These are phyloP conservation scores for Pyrocephalus nanus DNA, from an alignment of 2,797 vertebrate genomes.

Conservation along the genomic window DNA sequence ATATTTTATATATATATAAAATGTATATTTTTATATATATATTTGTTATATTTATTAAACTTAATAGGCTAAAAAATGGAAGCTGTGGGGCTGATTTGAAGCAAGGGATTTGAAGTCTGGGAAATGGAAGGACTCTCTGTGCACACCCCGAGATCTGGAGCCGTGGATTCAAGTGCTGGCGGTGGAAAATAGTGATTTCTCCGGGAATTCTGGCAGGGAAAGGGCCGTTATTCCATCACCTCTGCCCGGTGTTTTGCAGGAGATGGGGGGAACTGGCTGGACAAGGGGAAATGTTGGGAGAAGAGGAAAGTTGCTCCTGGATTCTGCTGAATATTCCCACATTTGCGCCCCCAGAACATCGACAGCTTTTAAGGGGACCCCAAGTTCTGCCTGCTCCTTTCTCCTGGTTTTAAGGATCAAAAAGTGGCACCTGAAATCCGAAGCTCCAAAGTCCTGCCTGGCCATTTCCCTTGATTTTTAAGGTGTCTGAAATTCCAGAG, in stretches of 20 bases:
- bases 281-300: not conserved
- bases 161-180: not conserved
- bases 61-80: too few species aligned
- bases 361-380: not conserved
- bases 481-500: not conserved
- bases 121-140: not conserved
- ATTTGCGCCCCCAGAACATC: not conserved
- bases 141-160: too few species aligned
- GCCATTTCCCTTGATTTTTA: not conserved
- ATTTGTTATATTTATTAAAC: not conserved
- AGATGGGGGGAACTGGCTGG: not conserved
- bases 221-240: not conserved
- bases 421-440: too few species aligned
- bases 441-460: not conserved
- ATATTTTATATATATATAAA: too few species aligned
- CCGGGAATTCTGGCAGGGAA: not conserved
- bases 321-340: not conserved
- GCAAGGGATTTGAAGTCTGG: too few species aligned
- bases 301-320: not conserved
- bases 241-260: not conserved
- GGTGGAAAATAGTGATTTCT: not conserved
- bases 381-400: not conserved
- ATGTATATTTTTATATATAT: not conserved
- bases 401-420: too few species aligned
- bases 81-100: not conserved